A percentile compares a stretch with the other conserved stretches of the same genome.
These are phyloP conservation scores for Synanthedon andrenaeformis DNA, from an alignment of 2,888 invertebrate genomes.

Conservation along the genomic window DNA sequence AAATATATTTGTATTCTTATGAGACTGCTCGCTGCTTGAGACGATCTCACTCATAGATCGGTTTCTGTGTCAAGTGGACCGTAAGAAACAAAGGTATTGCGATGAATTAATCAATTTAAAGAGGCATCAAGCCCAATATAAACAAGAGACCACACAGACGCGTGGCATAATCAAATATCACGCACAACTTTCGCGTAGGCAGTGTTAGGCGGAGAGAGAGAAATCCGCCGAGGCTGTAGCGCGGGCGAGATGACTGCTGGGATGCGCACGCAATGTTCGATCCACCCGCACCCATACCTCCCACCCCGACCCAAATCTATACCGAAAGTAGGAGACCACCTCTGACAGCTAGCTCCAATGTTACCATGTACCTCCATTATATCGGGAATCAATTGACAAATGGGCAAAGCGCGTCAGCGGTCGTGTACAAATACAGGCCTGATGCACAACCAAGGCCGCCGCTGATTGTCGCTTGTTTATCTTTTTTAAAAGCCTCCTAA, in stretches of 20 bases:
- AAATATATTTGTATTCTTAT: no score
- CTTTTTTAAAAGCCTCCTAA: slow-evolving; percentile 34
- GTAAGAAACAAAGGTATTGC: slow-evolving; percentile 45
- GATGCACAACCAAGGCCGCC: slow-evolving; percentile 1
- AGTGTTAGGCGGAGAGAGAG: slow-evolving; percentile 28
- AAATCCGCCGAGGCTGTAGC: slow-evolving; percentile 15
- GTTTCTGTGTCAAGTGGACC: slow-evolving; percentile 3
- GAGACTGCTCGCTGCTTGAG: no score
- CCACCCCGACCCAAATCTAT: slow-evolving; percentile 45
- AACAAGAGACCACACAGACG: slow-evolving; percentile 60
- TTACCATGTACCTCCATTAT: slow-evolving; percentile 65
- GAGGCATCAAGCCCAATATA: slow-evolving; percentile 61
- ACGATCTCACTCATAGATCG: no score
- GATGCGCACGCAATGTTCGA: slow-evolving; percentile 53
- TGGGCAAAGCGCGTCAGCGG: slow-evolving; percentile 30
- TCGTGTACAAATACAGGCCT: slow-evolving; percentile 17
- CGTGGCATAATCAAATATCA: slow-evolving; percentile 55
- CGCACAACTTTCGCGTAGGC: slow-evolving; percentile 42
- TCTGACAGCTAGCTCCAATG: slow-evolving; percentile 57
- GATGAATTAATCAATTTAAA: slow-evolving; percentile 64
- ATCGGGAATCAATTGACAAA: slow-evolving; percentile 69
- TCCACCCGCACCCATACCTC: slow-evolving; percentile 36
- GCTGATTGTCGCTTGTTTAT: slow-evolving; percentile 34
- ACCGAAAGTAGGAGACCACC: slow-evolving; percentile 48
- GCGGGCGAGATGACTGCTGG: slow-evolving; percentile 39